phyloP scores from a whole-genome alignment of 2,113 vertebrate species.

The Penelope pileata region DNA sequence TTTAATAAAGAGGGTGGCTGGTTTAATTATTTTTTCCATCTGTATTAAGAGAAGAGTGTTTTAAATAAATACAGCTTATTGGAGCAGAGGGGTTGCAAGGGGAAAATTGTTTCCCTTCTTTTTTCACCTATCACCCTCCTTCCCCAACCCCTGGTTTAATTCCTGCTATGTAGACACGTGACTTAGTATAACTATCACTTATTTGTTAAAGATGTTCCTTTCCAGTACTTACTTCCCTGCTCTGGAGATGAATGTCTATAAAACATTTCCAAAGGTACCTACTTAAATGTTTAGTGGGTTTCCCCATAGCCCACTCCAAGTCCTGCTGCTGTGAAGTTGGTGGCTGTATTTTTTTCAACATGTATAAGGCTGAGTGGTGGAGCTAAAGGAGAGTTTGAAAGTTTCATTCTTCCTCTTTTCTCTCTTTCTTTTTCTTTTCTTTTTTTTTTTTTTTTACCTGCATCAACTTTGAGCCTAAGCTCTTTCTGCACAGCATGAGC shows the following conservation, averaged over 20 bases:
- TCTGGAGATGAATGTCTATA: slow-evolving; percentile 52
- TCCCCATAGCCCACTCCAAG: not conserved
- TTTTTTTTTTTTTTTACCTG: not conserved
- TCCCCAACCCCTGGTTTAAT: slow-evolving; percentile 5
- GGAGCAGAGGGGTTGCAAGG: slow-evolving; percentile 15
- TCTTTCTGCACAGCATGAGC: not conserved
- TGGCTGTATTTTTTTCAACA: slow-evolving; percentile 43
- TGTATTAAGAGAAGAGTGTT: slow-evolving; percentile 68
- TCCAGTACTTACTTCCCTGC: slow-evolving; percentile 36
- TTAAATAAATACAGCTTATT: slow-evolving; percentile 60
- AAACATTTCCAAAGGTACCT: slow-evolving; percentile 46
- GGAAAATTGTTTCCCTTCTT: slow-evolving; percentile 19
- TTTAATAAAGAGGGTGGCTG: slow-evolving; percentile 72
- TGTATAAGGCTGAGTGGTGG: not conserved
- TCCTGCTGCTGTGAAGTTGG: slow-evolving; percentile 1
- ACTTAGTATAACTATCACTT: slow-evolving; percentile 68
- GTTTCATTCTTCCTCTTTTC: slow-evolving; percentile 17
- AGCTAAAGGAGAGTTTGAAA: not conserved
- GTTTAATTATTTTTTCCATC: slow-evolving; percentile 71
- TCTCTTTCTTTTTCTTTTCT: no score
- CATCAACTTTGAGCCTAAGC: not conserved
- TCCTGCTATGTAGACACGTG: slow-evolving; percentile 65
- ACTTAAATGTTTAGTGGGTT: slow-evolving; percentile 38
- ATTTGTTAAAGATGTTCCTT: slow-evolving; percentile 58
- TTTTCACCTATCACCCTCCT: slow-evolving; percentile 38